Evolutionary conservation across 2,113 vertebrate genomes (phyloP), one percentile per base, ranked within the genome.

Genomic region (Salvelinus alpinus): DNA sequence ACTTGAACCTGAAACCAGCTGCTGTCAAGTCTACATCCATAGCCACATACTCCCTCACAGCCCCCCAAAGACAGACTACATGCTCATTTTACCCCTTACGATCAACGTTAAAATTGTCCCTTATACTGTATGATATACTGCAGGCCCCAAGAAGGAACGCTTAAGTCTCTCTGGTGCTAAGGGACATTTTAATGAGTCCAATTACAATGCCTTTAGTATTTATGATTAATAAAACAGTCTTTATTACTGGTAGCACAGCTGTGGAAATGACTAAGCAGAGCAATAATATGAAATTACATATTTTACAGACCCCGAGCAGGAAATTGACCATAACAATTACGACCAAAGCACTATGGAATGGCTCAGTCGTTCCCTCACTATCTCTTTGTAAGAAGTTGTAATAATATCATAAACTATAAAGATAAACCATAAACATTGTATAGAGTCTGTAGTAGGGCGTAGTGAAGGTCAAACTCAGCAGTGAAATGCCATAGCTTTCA

Each of bases 31-130:
- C 85, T 86, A 91, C 91, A 92, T 92, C 86, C 79, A 79, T 74
- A 31, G 66, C 8, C 27, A 34, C 47, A 66, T 83, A 20, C 54
- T 29, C 38, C 82, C 2, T 66, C 27, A 66, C 64, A 27, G 64
- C 64, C 27, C 86, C 87, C 85, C 29, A 24, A 90, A 86, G 86
- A 88, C 80, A 86, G 87, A 88, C 76, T 47, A 85, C 72, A 77
- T 80, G 75, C 87, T 90, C 75, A 74, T 81, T 88, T 90, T 87
- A 78, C 86, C 66, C 70, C 91, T 91, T 91, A 92, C 89, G 84
- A 83, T 71, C 76, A 86, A 1, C 71, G 82, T 47, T 92, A 88
- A 91, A 87, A 88, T 80, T 80, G 5, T 51, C 74, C 75, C 20
- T 59, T 51, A n/a, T 78, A 69, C 76, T 77, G 72, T 25, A 64